phyloP scores from a whole-genome alignment of 2,113 vertebrate genomes.

The Leptosomus discolor region DNA sequence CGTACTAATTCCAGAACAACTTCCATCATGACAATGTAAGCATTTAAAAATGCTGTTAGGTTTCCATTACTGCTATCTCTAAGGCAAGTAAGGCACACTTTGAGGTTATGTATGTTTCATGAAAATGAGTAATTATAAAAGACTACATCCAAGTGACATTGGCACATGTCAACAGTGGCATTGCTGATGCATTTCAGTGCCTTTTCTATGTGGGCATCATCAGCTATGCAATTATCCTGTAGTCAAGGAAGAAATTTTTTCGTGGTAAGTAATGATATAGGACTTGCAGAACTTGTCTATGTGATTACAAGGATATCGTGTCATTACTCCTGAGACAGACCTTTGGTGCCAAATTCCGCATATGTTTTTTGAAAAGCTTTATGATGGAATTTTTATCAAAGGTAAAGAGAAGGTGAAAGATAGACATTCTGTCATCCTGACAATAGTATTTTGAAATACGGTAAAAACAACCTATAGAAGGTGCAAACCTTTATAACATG shows the following conservation, averaged over 20 bases:
- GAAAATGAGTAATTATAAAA: conserved; percentile 44
- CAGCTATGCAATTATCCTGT: conserved; percentile 6
- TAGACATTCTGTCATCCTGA: neutral
- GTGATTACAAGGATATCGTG: neutral
- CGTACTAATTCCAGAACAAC: conserved; percentile 38
- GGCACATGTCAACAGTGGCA: conserved; percentile 23
- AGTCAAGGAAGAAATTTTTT: neutral
- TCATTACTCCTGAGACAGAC: neutral
- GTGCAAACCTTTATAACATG: neutral
- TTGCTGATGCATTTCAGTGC: conserved; percentile 15
- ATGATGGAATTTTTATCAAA: neutral
- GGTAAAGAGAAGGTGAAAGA: neutral
- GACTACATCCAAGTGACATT: conserved; percentile 25
- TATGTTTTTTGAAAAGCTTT: neutral
- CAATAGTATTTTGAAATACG: neutral
- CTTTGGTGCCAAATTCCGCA: neutral
- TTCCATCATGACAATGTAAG: neutral
- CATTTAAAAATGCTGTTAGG: conserved; percentile 23
- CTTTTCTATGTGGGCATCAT: neutral
- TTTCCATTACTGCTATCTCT: conserved; percentile 14
- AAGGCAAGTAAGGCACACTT: neutral
- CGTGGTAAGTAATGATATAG: neutral
- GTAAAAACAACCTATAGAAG: neutral
- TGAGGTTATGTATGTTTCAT: neutral
- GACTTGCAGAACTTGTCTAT: neutral